A percentile compares a stretch with the other conserved stretches of the same genome.
Conservation (phyloP, 2,888 invertebrate genomes). For the Ophioninae sp. region DNA sequence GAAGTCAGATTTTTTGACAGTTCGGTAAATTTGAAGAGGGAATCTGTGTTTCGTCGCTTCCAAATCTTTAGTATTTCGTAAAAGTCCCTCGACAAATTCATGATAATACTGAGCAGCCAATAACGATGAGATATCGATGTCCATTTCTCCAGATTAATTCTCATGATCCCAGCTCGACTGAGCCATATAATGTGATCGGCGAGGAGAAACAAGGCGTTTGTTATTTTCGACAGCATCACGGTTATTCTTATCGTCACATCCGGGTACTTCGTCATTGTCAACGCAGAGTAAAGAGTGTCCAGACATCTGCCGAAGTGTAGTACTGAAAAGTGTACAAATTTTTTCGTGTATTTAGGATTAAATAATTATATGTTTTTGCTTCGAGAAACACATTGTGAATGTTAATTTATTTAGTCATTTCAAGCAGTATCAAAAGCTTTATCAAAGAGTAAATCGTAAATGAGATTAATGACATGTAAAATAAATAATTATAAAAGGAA, state of each 20-base stretch:
- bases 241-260: slow-evolving; percentile 87
- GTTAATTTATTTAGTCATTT: neutral
- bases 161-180: slow-evolving; percentile 86
- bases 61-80: slow-evolving; percentile 89
- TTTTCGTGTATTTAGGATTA: neutral
- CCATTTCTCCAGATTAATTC: slow-evolving; percentile 90
- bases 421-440: neutral
- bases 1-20: slow-evolving; percentile 51
- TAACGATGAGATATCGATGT: slow-evolving; percentile 88
- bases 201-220: slow-evolving; percentile 89
- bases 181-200: slow-evolving; percentile 95
- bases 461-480: neutral
- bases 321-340: slow-evolving; percentile 83
- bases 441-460: neutral
- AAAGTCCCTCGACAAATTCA: slow-evolving; percentile 91
- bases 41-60: slow-evolving; percentile 77
- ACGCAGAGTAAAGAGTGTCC: slow-evolving; percentile 89
- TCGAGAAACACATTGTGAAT: neutral
- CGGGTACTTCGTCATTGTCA: slow-evolving; percentile 88
- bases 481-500: neutral
- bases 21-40: slow-evolving; percentile 70
- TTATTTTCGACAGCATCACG: slow-evolving; percentile 89
- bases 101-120: slow-evolving; percentile 91
- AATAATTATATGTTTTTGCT: too few relatives aligned
- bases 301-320: slow-evolving; percentile 92